Evolutionary conservation across 1,140 invertebrate genomes (phyloP).

Genomic region (Apis laboriosa): DNA sequence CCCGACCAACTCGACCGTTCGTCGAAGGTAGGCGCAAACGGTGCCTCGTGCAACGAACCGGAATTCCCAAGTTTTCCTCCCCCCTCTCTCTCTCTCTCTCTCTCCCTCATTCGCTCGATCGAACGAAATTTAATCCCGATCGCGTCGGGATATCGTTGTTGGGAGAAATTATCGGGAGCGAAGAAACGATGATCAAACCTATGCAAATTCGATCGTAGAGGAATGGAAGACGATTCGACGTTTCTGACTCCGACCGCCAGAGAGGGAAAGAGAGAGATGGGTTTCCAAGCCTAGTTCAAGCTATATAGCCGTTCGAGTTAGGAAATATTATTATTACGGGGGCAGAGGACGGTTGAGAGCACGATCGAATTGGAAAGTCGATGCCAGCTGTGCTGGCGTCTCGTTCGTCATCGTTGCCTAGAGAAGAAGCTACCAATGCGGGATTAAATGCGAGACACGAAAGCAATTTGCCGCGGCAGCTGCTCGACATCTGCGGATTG

Average conservation of each 20-base stretch:
- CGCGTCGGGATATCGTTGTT: neutral
- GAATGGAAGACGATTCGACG: too few species aligned
- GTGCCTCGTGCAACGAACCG: constrained; percentile 19
- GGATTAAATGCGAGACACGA: constrained; percentile 64
- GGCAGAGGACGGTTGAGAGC: neutral
- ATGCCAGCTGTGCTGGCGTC: constrained; percentile 47
- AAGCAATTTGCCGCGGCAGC: constrained; percentile 68
- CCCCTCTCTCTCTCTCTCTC: too few species aligned
- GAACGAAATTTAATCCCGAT: neutral
- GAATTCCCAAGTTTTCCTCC: constrained; percentile 5
- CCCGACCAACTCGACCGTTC: constrained; percentile 1
- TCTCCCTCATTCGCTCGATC: neutral
- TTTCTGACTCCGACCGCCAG: too few species aligned
- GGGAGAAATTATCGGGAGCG: neutral
- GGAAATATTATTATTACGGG: constrained; percentile 2
- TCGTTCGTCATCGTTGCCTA: constrained; percentile 37
- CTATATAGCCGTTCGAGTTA: too few species aligned
- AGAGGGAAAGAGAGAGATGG: too few species aligned
- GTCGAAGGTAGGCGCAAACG: neutral
- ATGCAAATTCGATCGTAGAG: too few species aligned
- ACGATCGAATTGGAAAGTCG: constrained; percentile 48
- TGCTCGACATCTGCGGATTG: constrained; percentile 74
- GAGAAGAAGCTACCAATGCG: constrained; percentile 63
- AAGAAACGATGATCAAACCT: too few species aligned
- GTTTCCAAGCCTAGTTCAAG: too few species aligned